Evolutionary conservation across 2,113 vertebrate genomes (phyloP), one percentile per base, ranked within the genome.

Genomic region (Eulemur rufifrons): DNA sequence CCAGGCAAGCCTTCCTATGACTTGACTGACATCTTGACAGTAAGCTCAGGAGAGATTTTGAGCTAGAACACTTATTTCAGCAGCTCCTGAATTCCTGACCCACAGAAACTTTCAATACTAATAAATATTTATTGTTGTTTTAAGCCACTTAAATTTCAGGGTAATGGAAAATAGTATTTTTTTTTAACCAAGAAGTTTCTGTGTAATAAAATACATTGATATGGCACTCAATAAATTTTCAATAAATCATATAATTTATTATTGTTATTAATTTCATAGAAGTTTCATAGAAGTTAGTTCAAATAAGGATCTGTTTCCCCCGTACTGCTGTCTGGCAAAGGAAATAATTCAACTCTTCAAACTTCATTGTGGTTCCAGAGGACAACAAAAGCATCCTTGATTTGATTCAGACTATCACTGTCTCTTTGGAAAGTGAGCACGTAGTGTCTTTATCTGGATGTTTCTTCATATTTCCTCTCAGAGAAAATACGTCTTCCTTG

Each of bases 391-490:
- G 6, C 2, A 42, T 5, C 14, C 15, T 88, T 89, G 47, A 89
- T 82, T 92, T 81, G 42, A 76, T 64, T 95, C 89, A 83, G 14
- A 86, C 50, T 25, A 95, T 91, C 56, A 80, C 1, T 80, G 20
- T 68, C 25, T 91, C 50, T 68, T 87, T 71, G 25, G 20, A 29
- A 94, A 68, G 27, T 56, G 23, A 89, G 5, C 42, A 56, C 82
- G 77, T 29, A 63, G 64, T 54, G 2, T 23, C 25, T 81, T 76
- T 66, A 63, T 68, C 47, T 78, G 9, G 10, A 47, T 68, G 42
- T 21, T 54, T 39, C 45, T 66, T 80, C 23, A 39, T 87, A 74
- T 68, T 52, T 91, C 20, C 37, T 93, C 34, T 88, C 15, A 71
- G 23, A 93, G 23, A n/a, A 76, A 42, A 27, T 5, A 29, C 83